These are phyloP conservation scores for Tonatia bakeri DNA, from an alignment of 2,113 vertebrate species.

Conservation along the genomic window DNA sequence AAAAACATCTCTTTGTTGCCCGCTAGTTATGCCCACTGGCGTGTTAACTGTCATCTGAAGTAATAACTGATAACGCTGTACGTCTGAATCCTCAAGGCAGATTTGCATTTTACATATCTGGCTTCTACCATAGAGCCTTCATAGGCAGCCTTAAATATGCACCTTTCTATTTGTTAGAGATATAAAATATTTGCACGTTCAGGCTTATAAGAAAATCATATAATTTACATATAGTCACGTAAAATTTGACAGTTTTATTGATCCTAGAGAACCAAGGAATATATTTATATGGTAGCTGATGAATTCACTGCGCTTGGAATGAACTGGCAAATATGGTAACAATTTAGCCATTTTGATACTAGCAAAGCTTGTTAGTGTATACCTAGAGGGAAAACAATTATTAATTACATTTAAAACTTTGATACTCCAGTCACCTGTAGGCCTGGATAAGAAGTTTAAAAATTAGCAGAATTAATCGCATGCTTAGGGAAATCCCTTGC, in stretches of 20 bases:
- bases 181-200: background rate
- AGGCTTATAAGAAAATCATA: background rate
- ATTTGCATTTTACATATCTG: background rate
- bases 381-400: background rate
- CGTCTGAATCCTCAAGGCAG: background rate
- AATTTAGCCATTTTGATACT: background rate
- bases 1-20: background rate
- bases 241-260: background rate
- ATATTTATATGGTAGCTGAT: background rate
- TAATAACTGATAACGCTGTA: background rate
- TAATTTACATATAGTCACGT: background rate
- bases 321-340: background rate
- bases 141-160: background rate
- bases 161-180: background rate
- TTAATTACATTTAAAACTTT: background rate
- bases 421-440: background rate
- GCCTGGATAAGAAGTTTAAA: background rate
- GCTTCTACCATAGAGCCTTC: background rate
- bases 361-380: background rate
- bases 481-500: conserved; percentile 20
- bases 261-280: background rate
- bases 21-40: background rate
- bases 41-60: background rate
- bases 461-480: conserved; percentile 9
- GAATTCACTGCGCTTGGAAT: background rate